phyloP scores from a whole-genome alignment of 2,888 invertebrate species.

The Eristalis pertinax region DNA sequence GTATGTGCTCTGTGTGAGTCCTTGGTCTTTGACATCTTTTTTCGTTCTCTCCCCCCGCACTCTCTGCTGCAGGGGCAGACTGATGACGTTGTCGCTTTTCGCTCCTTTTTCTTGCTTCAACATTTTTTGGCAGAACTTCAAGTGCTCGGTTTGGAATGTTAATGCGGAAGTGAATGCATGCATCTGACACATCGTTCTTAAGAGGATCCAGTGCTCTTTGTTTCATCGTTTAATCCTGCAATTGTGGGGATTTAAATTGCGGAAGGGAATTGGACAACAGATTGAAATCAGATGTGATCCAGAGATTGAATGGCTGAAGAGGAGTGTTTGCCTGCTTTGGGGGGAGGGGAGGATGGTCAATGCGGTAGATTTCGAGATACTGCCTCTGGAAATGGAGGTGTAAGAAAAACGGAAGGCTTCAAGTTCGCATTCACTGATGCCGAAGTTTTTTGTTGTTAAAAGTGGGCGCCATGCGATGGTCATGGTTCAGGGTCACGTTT shows the following conservation, averaged over 20 bases:
- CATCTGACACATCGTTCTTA: slow-evolving; percentile 70
- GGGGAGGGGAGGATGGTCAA: no score
- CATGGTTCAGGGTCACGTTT: no score
- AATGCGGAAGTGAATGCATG: slow-evolving; percentile 71
- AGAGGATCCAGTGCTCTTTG: slow-evolving; percentile 5
- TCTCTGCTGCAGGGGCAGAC: not conserved
- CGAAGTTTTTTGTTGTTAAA: no score
- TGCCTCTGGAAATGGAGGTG: no score
- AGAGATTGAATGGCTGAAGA: not conserved
- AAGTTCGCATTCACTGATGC: no score
- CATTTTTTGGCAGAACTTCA: slow-evolving; percentile 68
- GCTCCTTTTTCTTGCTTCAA: slow-evolving; percentile 25
- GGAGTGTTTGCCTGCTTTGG: not conserved
- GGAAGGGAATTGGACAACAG: not conserved
- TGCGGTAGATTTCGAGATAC: no score
- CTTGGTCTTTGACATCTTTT: not conserved
- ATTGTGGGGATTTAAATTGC: slow-evolving; percentile 27
- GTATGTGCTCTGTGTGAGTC: not conserved
- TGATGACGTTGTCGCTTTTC: slow-evolving; percentile 1
- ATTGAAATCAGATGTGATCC: not conserved
- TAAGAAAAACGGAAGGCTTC: no score
- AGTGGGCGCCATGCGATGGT: no score
- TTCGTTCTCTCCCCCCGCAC: not conserved
- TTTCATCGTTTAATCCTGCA: slow-evolving; percentile 42
- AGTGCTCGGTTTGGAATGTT: slow-evolving; percentile 65